Conservation (phyloP, 2,113 vertebrate species). For the Semnornis frantzii region DNA sequence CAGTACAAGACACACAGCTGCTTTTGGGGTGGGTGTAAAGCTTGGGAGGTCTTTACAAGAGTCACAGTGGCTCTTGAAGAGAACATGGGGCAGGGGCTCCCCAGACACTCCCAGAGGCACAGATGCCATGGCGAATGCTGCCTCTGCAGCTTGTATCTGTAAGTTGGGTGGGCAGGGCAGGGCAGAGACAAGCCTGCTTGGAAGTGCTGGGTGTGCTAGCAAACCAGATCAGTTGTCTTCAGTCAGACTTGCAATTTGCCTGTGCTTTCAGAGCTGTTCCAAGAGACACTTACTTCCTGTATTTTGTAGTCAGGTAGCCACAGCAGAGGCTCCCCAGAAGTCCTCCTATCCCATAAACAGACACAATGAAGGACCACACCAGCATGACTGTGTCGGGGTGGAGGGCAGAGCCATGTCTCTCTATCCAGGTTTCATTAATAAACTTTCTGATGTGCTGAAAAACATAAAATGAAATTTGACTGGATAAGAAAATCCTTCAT, state of each 20-base stretch:
- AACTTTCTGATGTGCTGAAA: slow-evolving; percentile 85
- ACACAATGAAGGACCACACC: slow-evolving; percentile 82
- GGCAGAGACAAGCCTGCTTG: not conserved
- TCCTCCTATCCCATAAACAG: slow-evolving; percentile 78
- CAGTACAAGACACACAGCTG: not conserved
- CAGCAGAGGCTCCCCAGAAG: slow-evolving; percentile 77
- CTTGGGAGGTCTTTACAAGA: not conserved
- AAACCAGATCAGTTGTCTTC: not conserved
- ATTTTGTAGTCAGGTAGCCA: slow-evolving; percentile 75
- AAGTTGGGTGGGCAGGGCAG: not conserved
- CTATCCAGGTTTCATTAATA: slow-evolving; percentile 85
- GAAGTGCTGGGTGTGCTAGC: not conserved
- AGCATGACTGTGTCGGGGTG: slow-evolving; percentile 71
- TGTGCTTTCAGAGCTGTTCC: not conserved
- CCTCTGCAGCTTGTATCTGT: not conserved
- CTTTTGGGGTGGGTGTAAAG: accelerated
- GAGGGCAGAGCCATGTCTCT: slow-evolving; percentile 66
- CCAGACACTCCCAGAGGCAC: not conserved
- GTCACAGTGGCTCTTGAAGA: not conserved
- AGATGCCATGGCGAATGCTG: not conserved
- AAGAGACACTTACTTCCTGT: slow-evolving; percentile 76
- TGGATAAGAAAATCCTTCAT: not conserved
- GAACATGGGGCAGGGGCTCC: not conserved
- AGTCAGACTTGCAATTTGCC: not conserved
- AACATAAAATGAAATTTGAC: not conserved